Evolutionary conservation across 2,888 invertebrate species (phyloP), one percentile per base, ranked within the genome.

Genomic region (Phasia obesa): DNA sequence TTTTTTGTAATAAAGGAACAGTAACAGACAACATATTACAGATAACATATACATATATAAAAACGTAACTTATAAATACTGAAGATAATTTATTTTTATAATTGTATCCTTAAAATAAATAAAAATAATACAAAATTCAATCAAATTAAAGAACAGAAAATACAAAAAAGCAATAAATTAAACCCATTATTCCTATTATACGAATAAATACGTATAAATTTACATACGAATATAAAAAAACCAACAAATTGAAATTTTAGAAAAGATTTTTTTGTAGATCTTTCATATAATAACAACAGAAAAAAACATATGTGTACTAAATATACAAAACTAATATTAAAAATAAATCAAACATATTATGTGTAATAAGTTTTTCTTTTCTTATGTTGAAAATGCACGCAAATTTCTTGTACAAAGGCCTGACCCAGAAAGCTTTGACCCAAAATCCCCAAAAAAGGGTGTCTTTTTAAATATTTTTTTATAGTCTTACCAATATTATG

Each of bases 291-390:
- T 44, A 59, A 69, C 27, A 69, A 65, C 9, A 80, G 76, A n/a
- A 60, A 80, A 81, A 35, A 81, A 85, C 84, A 88, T 71, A 87
- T 76, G 86, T 87, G 88, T 87, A 87, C 86, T 87, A 87, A 87
- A 87, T 86, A 86, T 87, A 87, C 55, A 71, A 62, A 71, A 70
- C 35, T 51, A 44, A 73, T 60, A 60, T 44, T 53, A 35, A 60
- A 76, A 81, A 80, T 13, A 62, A 80, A 73, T 67, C 60, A 62
- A 70, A 47, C 31, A 70, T 42, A 51, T 1, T 42, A 35, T 67
- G 38, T 65, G 13, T 31, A 11, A 21, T 9, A 49, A 31, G 23
- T 31, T 57, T 49, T 21, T 27, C 13, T 51, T 42, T 53, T 49
- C 44, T 23, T 53, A 53, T n/a, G 3, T n/a, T 42, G 4, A 42